phyloP scores from a whole-genome alignment of 2,888 invertebrate species.

The Synanthedon tipuliformis region DNA sequence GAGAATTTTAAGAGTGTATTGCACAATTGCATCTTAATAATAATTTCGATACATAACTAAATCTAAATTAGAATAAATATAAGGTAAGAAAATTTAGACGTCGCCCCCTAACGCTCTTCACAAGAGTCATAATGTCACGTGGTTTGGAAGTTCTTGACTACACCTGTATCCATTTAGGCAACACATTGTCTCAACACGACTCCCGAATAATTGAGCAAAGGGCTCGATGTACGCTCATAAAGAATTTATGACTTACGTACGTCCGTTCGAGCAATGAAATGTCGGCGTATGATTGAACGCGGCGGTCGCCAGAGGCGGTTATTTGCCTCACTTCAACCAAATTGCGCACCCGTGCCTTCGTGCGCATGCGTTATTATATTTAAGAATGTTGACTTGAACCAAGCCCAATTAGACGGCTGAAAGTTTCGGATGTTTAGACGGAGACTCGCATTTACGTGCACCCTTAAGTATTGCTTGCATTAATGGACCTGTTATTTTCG shows the following conservation, averaged over 20 bases:
- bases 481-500: neutral
- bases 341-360: conserved; percentile 51
- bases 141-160: neutral
- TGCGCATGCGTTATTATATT: conserved; percentile 29
- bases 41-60: no score
- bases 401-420: neutral
- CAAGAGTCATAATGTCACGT: no score
- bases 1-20: no score
- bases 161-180: neutral
- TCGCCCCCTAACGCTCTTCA: no score
- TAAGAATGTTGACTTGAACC: conserved; percentile 19
- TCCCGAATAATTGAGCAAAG: neutral
- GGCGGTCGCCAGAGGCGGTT: conserved; percentile 45
- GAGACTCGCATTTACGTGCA: neutral
- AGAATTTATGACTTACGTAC: neutral
- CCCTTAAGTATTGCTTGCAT: neutral
- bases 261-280: conserved; percentile 20
- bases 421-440: neutral
- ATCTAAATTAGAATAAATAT: no score
- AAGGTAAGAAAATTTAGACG: no score
- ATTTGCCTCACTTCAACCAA: conserved; percentile 61
- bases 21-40: no score
- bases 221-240: neutral
- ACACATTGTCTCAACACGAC: neutral
- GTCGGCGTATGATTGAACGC: conserved; percentile 37